These are phyloP conservation scores for Tympanuchus pallidicinctus DNA, from an alignment of 2,113 vertebrate species.

Conservation along the genomic window DNA sequence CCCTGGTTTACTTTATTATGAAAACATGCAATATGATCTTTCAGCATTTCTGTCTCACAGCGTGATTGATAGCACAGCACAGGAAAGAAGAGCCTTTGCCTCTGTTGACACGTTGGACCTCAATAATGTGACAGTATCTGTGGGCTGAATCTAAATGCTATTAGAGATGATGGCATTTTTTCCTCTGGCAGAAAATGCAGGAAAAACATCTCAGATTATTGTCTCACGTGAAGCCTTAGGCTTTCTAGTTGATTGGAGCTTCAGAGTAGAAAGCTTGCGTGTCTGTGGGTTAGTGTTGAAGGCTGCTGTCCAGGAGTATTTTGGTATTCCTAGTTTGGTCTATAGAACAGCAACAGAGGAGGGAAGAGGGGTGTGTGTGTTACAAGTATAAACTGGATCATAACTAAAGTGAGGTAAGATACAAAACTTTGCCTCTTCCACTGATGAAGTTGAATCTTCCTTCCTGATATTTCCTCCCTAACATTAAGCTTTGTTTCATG, in stretches of 20 bases:
- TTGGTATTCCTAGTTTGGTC: not conserved
- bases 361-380: fast-evolving
- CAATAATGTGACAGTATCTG: not conserved
- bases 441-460: not conserved
- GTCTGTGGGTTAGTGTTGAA: not conserved
- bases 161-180: not conserved
- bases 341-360: not conserved
- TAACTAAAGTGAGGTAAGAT: not conserved
- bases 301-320: not conserved
- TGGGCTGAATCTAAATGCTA: not conserved
- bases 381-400: not conserved
- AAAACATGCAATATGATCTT: not conserved
- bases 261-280: not conserved
- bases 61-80: not conserved
- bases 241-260: not conserved
- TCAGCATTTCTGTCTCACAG: not conserved
- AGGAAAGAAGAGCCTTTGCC: not conserved
- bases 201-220: not conserved
- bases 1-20: not conserved
- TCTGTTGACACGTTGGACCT: not conserved
- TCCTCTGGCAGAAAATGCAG: not conserved
- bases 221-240: not conserved
- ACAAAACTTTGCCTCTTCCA: not conserved
- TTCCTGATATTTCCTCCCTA: not conserved
- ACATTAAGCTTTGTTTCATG: not conserved